These are phyloP conservation scores for Chamaedrilus cognettii DNA, from an alignment of 2,888 invertebrate genomes.

Conservation along the genomic window DNA sequence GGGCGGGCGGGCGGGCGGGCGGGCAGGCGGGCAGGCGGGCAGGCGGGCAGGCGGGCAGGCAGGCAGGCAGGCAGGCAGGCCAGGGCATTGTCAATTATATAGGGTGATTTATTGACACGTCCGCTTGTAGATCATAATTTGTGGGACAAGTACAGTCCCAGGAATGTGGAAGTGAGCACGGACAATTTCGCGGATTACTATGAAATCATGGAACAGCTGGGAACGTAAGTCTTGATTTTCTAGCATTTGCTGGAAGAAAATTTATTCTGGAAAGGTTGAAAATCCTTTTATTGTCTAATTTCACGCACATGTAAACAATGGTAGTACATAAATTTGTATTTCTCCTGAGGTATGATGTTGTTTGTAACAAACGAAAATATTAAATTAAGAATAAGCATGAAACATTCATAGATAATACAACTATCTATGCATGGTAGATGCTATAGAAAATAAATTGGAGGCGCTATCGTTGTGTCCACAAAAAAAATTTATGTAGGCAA, in stretches of 20 bases:
- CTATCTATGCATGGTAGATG: neutral
- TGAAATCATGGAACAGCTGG: constrained; percentile 98
- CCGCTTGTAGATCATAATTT: constrained; percentile 85
- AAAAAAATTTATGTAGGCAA: neutral
- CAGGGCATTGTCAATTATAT: too few relatives aligned
- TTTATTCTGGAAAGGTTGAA: too few relatives aligned
- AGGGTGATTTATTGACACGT: too few relatives aligned
- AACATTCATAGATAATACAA: neutral
- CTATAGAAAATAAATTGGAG: too few relatives aligned
- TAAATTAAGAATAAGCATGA: neutral
- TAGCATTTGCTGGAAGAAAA: neutral
- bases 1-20: too few relatives aligned
- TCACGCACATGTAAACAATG: too few relatives aligned
- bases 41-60: too few relatives aligned
- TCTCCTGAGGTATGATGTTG: too few relatives aligned
- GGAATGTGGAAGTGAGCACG: constrained; percentile 94
- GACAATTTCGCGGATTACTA: constrained; percentile 96
- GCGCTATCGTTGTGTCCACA: neutral
- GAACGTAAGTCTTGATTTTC: constrained; percentile 67
- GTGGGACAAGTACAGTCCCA: constrained; percentile 96
- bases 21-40: too few relatives aligned
- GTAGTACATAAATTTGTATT: too few relatives aligned
- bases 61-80: too few relatives aligned
- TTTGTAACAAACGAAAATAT: neutral
- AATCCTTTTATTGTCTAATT: too few relatives aligned